phyloP scores from a whole-genome alignment of 2,888 invertebrate species.

The Apotomis turbidana region DNA sequence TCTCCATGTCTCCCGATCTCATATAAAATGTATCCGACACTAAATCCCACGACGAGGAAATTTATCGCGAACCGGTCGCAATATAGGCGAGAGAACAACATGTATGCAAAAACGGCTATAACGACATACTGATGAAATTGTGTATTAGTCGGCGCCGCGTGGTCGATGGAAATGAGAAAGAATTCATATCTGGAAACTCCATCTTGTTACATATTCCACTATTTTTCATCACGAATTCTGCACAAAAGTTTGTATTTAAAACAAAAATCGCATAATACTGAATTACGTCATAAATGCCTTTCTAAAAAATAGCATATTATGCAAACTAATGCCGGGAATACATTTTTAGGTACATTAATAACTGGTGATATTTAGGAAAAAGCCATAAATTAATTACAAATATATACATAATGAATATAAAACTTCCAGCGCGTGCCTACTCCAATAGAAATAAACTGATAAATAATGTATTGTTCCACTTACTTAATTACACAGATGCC shows the following conservation, averaged over 20 bases:
- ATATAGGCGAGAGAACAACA: constrained; percentile 25
- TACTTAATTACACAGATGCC: constrained; percentile 11
- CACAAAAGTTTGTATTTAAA: too few species aligned
- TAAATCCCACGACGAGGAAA: constrained; percentile 31
- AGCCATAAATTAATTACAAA: background rate
- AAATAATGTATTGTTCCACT: constrained; percentile 14
- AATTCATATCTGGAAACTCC: too few species aligned
- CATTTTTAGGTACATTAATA: too few species aligned
- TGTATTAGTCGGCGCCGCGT: background rate
- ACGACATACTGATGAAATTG: constrained; percentile 5
- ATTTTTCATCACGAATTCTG: too few species aligned
- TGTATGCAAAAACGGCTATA: background rate
- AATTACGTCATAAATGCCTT: too few species aligned
- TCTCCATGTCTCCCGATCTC: constrained; percentile 33
- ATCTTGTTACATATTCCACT: too few species aligned
- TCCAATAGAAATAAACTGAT: background rate
- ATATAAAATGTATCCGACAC: constrained; percentile 36
- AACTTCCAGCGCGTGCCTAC: background rate
- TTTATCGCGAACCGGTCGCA: constrained; percentile 29
- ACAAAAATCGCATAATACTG: too few species aligned
- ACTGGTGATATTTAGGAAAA: too few species aligned
- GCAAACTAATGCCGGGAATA: too few species aligned
- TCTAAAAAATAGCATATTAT: too few species aligned
- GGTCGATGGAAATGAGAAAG: too few species aligned
- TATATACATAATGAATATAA: constrained; percentile 8